Conservation (phyloP, 2,888 invertebrate species). For the Pycnomerus fuliginosus region DNA sequence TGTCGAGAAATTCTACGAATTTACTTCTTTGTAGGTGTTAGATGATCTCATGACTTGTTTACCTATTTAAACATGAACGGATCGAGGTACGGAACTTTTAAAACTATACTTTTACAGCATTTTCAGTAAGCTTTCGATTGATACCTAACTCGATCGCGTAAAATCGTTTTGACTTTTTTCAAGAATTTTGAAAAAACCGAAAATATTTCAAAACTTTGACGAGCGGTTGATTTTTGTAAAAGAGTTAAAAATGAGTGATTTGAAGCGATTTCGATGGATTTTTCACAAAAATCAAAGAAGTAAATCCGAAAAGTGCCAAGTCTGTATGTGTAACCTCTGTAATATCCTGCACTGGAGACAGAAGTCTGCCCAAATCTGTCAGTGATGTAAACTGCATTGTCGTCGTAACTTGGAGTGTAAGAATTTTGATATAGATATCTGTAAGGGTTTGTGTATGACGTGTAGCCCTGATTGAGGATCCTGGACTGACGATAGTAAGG, state of each 20-base stretch:
- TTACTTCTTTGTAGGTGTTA: neutral
- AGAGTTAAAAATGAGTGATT: neutral
- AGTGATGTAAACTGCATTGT: slow-evolving; percentile 46
- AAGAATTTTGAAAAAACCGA: neutral
- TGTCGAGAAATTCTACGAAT: neutral
- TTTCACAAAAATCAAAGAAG: neutral
- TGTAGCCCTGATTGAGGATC: slow-evolving; percentile 24
- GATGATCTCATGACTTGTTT: neutral
- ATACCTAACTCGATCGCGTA: too few relatives aligned
- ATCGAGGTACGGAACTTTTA: too few relatives aligned
- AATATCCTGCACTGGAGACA: slow-evolving; percentile 31
- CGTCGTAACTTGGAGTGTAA: neutral
- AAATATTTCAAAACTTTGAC: neutral
- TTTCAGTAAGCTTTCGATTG: too few relatives aligned
- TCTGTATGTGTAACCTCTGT: slow-evolving; percentile 28
- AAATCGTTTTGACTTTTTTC: too few relatives aligned
- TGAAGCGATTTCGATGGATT: neutral
- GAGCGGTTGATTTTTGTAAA: neutral
- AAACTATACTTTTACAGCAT: too few relatives aligned
- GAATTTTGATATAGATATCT: slow-evolving; percentile 1
- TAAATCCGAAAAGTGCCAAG: neutral
- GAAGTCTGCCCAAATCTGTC: slow-evolving; percentile 48
- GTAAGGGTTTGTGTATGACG: slow-evolving; percentile 31
- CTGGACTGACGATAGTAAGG: slow-evolving; percentile 33
- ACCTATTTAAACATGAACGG: neutral